Conservation (phyloP, 1,140 invertebrate species). For the Meloidogyne floridensis region DNA sequence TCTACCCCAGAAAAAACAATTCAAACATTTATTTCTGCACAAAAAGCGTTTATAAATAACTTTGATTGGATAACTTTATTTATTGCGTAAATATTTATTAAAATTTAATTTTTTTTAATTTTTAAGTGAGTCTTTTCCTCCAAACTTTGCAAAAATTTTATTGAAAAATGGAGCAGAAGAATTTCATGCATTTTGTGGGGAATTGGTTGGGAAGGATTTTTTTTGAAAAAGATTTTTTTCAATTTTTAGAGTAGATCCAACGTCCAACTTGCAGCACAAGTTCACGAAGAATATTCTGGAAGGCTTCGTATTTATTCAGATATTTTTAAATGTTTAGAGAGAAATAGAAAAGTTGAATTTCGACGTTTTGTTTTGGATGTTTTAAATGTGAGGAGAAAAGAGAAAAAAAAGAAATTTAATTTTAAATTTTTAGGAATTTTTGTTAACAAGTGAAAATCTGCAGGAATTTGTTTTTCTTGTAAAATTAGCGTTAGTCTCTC, state of each 20-base stretch:
- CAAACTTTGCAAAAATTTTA: constrained; percentile 13
- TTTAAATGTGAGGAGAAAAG: not conserved
- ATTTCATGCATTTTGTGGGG: constrained; percentile 22
- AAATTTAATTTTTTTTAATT: not conserved
- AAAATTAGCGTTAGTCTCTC: constrained; percentile 24
- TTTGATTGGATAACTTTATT: constrained; percentile 27
- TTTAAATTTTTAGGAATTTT: constrained; percentile 20
- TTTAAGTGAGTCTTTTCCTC: constrained; percentile 23
- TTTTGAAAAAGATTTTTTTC: not conserved
- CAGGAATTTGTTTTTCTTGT: constrained; percentile 25
- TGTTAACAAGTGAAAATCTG: constrained; percentile 4
- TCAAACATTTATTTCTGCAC: constrained; percentile 14
- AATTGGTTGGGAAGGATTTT: not conserved
- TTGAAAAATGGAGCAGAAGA: constrained; percentile 17
- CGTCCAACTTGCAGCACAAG: not conserved
- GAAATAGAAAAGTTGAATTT: constrained; percentile 18
- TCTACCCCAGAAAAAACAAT: constrained; percentile 19
- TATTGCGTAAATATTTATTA: constrained; percentile 16
- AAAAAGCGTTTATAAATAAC: constrained; percentile 10
- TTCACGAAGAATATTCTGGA: constrained; percentile 24
- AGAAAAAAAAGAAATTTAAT: not conserved
- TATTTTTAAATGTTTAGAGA: constrained; percentile 23
- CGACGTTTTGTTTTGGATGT: constrained; percentile 24
- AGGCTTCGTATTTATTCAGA: constrained; percentile 12
- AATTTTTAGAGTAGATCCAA: constrained; percentile 15